Evolutionary conservation across 92 coral and sea anemone genomes (phyloP), one percentile per base, ranked within the genome.

Genomic region (Zoanthus sansibaricus): DNA sequence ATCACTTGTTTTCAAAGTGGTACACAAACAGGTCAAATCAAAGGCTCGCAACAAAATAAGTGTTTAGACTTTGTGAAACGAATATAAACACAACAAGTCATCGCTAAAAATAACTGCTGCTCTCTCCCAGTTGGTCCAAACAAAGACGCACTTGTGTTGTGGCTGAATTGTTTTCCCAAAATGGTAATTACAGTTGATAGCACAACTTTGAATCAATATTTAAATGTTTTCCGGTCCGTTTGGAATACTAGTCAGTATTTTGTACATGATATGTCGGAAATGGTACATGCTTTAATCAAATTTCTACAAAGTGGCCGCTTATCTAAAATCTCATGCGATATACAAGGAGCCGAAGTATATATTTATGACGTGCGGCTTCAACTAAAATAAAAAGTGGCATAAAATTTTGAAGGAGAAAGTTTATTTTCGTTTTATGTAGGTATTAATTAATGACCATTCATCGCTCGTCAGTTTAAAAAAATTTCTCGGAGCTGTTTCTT

Each of bases 121-220:
- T 7, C 31, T 5, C 72, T 46, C 85, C 45, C 17, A 20, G 75
- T 80, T 80, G 84, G 74, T 64, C 84, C 18, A n/a, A 71, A 80
- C 85, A 80, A 80, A 44, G 85, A 80, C 55, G 64, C 59, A 46
- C 85, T 80, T 80, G 75, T 79, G 37, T 62, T 71, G 32, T 45
- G 51, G 75, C 3, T 66, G 85, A 62, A 46, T 80, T 80, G 85
- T 80, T 80, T 80, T 80, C 47, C 75, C 37, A 7, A 80, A 66
- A 80, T 80, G 75, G 71, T 80, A 80, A 80, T 80, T 80, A 80
- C 9, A 67, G 58, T 71, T 66, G 85, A 71, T 47, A 25, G 25
- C 69, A 59, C 51, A 66, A 80, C 85, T 80, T 80, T 46, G 75
- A 80, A 80, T 80, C 85, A 80, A 67, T 80, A 80, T 80, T 80